Percentiles rank a stretch among this genome's conserved stretches.
Conservation (phyloP, 2,888 invertebrate genomes). For the Temnothorax ravouxi region DNA sequence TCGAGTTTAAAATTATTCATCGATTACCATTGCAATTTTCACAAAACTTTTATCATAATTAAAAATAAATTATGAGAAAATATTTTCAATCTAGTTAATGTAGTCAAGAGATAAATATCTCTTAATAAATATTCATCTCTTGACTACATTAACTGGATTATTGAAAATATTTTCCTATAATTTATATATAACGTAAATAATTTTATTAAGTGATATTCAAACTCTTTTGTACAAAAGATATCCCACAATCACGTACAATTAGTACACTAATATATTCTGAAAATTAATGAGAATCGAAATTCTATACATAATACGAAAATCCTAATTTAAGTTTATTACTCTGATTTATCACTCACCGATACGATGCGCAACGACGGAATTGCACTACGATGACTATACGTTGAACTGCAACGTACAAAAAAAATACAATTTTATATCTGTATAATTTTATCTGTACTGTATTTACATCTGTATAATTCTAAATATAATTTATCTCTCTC, state of each 20-base stretch:
- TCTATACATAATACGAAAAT: background rate
- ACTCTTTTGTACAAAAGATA: background rate
- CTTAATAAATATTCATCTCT: background rate
- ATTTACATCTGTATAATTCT: no score
- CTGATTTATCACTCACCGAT: background rate
- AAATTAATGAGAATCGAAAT: background rate
- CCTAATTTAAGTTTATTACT: background rate
- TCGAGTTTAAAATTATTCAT: constrained; percentile 5
- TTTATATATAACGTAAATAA: background rate
- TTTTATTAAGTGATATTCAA: background rate
- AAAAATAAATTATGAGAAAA: background rate
- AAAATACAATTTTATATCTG: background rate
- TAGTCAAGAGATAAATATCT: background rate
- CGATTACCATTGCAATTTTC: background rate
- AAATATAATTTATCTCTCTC: no score
- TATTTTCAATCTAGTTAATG: constrained; percentile 9
- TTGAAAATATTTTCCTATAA: background rate
- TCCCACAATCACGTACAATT: background rate
- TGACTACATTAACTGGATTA: constrained; percentile 5
- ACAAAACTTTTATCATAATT: background rate
- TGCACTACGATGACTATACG: background rate
- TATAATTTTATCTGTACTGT: no score
- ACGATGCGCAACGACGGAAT: background rate
- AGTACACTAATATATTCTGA: background rate
- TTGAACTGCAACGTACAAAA: background rate